Conservation (phyloP, 1,140 invertebrate genomes). For the Samia ricini region DNA sequence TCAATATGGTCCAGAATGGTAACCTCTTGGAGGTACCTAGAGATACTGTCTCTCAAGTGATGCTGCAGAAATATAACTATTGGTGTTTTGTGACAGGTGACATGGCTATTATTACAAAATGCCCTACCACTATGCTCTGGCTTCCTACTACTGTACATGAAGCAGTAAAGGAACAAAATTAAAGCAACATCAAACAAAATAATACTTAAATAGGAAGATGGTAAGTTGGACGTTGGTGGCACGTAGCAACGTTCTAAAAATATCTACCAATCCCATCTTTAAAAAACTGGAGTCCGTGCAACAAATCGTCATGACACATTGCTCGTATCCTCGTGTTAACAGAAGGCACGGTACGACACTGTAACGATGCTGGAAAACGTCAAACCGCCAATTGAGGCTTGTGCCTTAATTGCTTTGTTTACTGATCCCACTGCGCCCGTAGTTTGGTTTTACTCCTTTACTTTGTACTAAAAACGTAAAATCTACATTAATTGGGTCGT, state of each 20-base stretch:
- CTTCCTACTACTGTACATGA: too few relatives aligned
- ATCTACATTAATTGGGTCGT: not conserved
- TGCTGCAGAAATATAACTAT: too few relatives aligned
- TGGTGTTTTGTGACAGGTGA: too few relatives aligned
- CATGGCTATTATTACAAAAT: too few relatives aligned
- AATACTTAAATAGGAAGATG: not conserved
- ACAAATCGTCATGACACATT: not conserved
- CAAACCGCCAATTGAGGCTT: not conserved
- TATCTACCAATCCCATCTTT: not conserved
- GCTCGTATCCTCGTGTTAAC: not conserved
- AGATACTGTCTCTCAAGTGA: too few relatives aligned
- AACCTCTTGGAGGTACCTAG: too few relatives aligned
- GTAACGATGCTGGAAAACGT: slow-evolving; percentile 19
- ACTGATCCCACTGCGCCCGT: slow-evolving; percentile 27
- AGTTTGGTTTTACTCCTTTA: slow-evolving; percentile 29
- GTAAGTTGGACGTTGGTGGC: not conserved
- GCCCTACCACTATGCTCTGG: too few relatives aligned
- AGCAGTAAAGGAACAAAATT: not conserved
- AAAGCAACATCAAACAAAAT: not conserved
- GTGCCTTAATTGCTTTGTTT: slow-evolving; percentile 44
- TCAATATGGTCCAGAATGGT: too few relatives aligned
- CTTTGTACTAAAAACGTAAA: not conserved
- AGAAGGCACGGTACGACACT: slow-evolving; percentile 11
- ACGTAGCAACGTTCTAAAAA: slow-evolving; percentile 16
- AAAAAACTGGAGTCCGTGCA: not conserved